Conservation (phyloP, 2,888 invertebrate genomes). For the Caenorhabditis doughertyi region DNA sequence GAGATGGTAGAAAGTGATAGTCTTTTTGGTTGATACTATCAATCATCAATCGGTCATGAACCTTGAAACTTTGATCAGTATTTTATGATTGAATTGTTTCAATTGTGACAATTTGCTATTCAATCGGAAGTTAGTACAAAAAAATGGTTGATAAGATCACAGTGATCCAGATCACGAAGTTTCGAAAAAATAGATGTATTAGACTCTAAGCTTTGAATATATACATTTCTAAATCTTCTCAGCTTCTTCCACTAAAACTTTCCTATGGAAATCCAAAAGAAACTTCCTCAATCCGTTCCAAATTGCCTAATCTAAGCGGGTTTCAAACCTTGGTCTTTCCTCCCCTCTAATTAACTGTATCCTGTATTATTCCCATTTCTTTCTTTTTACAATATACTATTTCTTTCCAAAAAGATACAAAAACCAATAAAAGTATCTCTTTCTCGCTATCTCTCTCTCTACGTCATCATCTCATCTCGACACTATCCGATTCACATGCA, state of each 20-base stretch:
- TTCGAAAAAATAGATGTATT: too few species aligned
- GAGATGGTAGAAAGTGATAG: constrained; percentile 8
- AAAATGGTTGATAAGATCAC: too few species aligned
- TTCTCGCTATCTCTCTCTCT: background rate
- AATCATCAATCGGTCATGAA: background rate
- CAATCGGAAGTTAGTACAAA: too few species aligned
- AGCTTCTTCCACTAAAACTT: background rate
- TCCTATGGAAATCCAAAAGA: background rate
- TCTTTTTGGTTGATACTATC: background rate
- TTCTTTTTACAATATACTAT: background rate
- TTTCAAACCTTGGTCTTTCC: constrained; percentile 8
- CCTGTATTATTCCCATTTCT: background rate
- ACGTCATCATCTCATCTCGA: constrained; percentile 39
- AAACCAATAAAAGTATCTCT: constrained; percentile 36
- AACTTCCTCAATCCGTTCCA: background rate
- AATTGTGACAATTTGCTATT: background rate
- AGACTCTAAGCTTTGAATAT: too few species aligned
- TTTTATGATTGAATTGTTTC: background rate
- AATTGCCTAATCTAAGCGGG: constrained; percentile 14
- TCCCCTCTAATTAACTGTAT: background rate
- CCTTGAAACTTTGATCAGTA: constrained; percentile 18
- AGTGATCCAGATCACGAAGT: too few species aligned
- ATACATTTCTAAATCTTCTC: background rate
- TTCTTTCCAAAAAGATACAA: constrained; percentile 3
- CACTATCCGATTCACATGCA: constrained; percentile 38